Percentiles rank a stretch among this genome's conserved stretches.
Conservation (phyloP, 1,140 invertebrate genomes). For the Zeugodacus cucurbitae region DNA sequence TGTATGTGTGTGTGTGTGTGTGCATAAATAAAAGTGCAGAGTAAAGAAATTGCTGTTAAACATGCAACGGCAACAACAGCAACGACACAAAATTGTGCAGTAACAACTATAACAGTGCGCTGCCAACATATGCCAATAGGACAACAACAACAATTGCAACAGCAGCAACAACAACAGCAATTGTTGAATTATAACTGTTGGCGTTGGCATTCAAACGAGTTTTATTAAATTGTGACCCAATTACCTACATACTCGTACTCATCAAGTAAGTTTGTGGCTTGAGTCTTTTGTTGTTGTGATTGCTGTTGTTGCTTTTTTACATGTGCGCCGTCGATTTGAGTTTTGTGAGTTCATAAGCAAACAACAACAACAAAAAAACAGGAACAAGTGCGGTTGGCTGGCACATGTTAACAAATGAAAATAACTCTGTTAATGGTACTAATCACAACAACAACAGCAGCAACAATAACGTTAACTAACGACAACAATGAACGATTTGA, state of each 20-base stretch:
- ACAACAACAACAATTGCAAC: not conserved
- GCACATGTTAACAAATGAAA: not conserved
- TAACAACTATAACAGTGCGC: not conserved
- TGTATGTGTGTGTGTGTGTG: too few relatives aligned
- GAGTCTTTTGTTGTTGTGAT: conserved; percentile 38
- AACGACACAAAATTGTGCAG: not conserved
- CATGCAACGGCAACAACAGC: not conserved
- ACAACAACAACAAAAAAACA: not conserved
- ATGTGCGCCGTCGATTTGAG: not conserved
- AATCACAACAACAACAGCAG: not conserved
- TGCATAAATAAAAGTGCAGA: not conserved
- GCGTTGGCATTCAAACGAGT: conserved; percentile 40
- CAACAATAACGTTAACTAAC: not conserved
- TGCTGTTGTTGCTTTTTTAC: not conserved
- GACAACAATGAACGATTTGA: not conserved
- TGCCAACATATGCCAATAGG: not conserved
- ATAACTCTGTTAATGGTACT: too few relatives aligned
- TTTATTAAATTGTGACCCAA: conserved; percentile 47
- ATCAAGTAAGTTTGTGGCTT: conserved; percentile 29
- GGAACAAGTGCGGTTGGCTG: not conserved
- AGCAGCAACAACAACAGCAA: too few relatives aligned
- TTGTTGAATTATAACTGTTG: not conserved
- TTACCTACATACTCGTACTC: conserved; percentile 31
- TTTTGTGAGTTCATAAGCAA: not conserved
- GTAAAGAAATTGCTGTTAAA: not conserved